Evolutionary conservation across 1,140 invertebrate species (phyloP), one percentile per base, ranked within the genome.

Genomic region (Plutomurus gul): DNA sequence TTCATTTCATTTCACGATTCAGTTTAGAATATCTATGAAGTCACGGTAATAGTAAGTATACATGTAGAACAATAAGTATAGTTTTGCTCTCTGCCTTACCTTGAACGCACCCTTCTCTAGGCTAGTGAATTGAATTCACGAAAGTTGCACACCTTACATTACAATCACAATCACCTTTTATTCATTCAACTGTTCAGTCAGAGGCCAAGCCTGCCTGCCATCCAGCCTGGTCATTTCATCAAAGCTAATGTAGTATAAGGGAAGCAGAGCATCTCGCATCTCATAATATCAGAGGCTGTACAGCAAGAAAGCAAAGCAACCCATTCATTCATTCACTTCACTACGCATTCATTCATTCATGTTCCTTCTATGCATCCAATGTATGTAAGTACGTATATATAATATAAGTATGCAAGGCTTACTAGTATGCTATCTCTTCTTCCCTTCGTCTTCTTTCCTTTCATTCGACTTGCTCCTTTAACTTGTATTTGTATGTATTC

Each of bases 381-480:
- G 43, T 47, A 47, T 20, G n/a, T 18, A 18, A 18, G 43, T 47
- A 20, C n/a, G 43, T 1, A 20, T 47, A 33, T 33, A n/a, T n/a
- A n/a, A n/a, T n/a, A n/a, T n/a, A n/a, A n/a, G n/a, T n/a, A n/a
- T n/a, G n/a, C n/a, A n/a, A n/a, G n/a, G n/a, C n/a, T n/a, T n/a
- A n/a, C n/a, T n/a, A n/a, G n/a, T n/a, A n/a, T n/a, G n/a, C n/a
- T n/a, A n/a, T n/a, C n/a, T n/a, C n/a, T n/a, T n/a, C n/a, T n/a
- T n/a, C n/a, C n/a, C n/a, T n/a, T n/a, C 18, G 56, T 65, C 30
- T 65, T 65, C 56, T 65, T 65, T 65, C 56, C 56, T 65, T 65
- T 65, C 30, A n/a, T 65, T 36, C 30, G 56, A 65, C 56, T 65
- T 65, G 56, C 56, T 65, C 56, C 27, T 65, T 65, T 65, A 65